These are phyloP conservation scores for Melanogrammus aeglefinus DNA, from an alignment of 2,797 vertebrate species.

Conservation along the genomic window DNA sequence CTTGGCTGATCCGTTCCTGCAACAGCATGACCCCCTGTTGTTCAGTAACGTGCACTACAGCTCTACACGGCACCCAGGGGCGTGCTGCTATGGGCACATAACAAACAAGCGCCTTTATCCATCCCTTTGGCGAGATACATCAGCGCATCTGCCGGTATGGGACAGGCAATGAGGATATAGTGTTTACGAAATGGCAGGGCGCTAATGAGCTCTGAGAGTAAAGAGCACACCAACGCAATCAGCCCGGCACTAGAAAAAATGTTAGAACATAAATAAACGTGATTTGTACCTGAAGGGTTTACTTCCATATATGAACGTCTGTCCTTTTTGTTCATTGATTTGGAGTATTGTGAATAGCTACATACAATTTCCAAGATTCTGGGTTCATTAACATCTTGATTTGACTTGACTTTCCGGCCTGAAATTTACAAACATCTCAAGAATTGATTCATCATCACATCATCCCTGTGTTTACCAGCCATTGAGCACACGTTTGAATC, in stretches of 20 bases:
- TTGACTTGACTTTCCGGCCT: neutral
- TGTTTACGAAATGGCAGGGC: neutral
- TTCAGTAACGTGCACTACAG: slow-evolving; percentile 22
- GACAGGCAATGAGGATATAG: neutral
- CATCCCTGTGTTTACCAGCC: too few relatives aligned
- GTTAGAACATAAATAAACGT: neutral
- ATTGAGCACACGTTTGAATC: too few relatives aligned
- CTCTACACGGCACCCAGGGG: neutral
- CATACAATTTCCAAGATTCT: neutral
- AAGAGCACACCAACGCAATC: neutral
- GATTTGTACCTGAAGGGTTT: neutral
- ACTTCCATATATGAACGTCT: neutral
- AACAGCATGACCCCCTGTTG: slow-evolving; percentile 20
- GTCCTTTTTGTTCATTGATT: too few relatives aligned
- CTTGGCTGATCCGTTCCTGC: slow-evolving; percentile 92
- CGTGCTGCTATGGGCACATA: neutral
- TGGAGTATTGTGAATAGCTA: neutral
- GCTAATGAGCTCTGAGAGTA: neutral
- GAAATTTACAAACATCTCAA: neutral
- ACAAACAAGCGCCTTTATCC: neutral
- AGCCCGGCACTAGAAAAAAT: neutral
- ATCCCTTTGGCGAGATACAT: neutral
- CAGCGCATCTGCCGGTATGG: neutral
- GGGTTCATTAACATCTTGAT: neutral
- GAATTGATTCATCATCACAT: too few relatives aligned